Evolutionary conservation across 2,888 invertebrate species (phyloP).

Genomic region (Philaethria dido): DNA sequence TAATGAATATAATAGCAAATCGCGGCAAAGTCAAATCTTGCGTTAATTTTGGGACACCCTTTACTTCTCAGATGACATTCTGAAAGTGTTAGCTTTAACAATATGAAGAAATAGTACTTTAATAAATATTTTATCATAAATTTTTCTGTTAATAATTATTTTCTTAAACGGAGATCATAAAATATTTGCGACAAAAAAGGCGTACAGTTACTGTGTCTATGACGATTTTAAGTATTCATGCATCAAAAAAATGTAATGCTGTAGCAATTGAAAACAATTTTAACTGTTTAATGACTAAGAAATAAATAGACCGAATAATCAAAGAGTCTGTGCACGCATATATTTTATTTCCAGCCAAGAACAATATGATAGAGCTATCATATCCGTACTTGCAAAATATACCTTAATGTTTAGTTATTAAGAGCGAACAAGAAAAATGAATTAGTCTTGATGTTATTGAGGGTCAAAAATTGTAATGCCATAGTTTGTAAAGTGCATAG

Average conservation of each 20-base stretch:
- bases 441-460: constrained; percentile 36
- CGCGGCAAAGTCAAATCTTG: too few relatives aligned
- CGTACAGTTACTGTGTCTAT: neutral
- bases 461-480: constrained; percentile 40
- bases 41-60: too few relatives aligned
- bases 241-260: constrained; percentile 4
- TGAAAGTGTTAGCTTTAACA: too few relatives aligned
- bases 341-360: constrained; percentile 37
- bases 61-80: too few relatives aligned
- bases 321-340: constrained; percentile 62
- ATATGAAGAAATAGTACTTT: neutral
- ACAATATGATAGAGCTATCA: constrained; percentile 41
- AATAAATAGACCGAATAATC: constrained; percentile 76
- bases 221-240: neutral
- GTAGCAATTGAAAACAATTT: constrained; percentile 28
- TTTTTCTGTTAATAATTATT: neutral
- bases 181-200: neutral
- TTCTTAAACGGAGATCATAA: neutral
- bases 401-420: constrained; percentile 1
- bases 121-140: neutral
- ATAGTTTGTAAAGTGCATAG: constrained; percentile 42
- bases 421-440: neutral
- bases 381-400: constrained; percentile 20
- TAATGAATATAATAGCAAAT: too few relatives aligned
- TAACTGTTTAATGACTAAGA: constrained; percentile 62